A percentile compares a stretch with the other conserved stretches of the same genome.
These are phyloP conservation scores for Drosophila albomicans DNA, from an alignment of 1,140 invertebrate species.

Conservation along the genomic window DNA sequence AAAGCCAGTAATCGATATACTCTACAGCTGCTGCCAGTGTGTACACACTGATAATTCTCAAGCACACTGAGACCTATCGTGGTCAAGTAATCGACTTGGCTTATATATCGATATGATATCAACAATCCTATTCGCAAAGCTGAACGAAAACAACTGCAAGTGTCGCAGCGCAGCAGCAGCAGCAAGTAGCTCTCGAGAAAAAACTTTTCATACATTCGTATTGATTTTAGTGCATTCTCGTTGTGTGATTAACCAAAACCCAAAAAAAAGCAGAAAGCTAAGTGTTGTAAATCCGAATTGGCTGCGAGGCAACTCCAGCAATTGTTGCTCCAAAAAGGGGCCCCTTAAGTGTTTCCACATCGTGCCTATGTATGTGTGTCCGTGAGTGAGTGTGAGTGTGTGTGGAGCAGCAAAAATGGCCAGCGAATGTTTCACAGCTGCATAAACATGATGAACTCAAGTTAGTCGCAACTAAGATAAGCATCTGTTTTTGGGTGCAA, in stretches of 20 bases:
- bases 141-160: slow-evolving; percentile 52
- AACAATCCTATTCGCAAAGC: slow-evolving; percentile 44
- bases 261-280: slow-evolving; percentile 28
- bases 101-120: slow-evolving; percentile 44
- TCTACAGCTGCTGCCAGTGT: too few species aligned
- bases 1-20: too few species aligned
- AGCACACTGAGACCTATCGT: slow-evolving; percentile 9
- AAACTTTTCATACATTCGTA: slow-evolving; percentile 44
- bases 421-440: slow-evolving; percentile 48
- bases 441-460: slow-evolving; percentile 47
- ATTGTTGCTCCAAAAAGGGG: slow-evolving; percentile 59
- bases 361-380: slow-evolving; percentile 35
- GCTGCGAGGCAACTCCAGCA: slow-evolving; percentile 51
- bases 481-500: slow-evolving; percentile 39
- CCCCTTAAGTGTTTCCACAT: slow-evolving; percentile 38
- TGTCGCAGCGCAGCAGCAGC: slow-evolving; percentile 38
- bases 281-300: background rate
- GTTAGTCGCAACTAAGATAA: slow-evolving; percentile 36
- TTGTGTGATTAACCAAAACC: slow-evolving; percentile 48
- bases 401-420: slow-evolving; percentile 49
- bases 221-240: slow-evolving; percentile 70
- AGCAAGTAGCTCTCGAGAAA: slow-evolving; percentile 25
- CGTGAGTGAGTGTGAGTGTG: slow-evolving; percentile 18
- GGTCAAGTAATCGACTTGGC: background rate
- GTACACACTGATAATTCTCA: too few species aligned